Evolutionary conservation across 2,797 vertebrate genomes (phyloP).

Genomic region (Macrochelys suwanniensis): DNA sequence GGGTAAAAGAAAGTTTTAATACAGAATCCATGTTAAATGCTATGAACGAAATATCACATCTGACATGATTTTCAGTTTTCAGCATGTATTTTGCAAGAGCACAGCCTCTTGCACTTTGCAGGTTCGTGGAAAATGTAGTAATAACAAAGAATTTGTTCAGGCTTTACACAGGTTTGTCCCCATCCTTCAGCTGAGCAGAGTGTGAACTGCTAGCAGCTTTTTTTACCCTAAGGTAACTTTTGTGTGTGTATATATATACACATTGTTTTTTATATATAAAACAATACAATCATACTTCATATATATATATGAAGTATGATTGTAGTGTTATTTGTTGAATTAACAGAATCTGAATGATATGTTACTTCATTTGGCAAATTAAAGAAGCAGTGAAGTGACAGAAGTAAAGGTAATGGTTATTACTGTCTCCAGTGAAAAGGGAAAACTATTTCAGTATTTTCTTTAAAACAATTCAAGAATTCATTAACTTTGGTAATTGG

Average conservation of each 20-base stretch:
- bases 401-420: background rate
- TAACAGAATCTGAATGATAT: background rate
- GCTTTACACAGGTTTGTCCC: background rate
- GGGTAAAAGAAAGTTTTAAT: background rate
- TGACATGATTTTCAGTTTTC: background rate
- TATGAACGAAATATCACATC: background rate
- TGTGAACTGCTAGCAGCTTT: background rate
- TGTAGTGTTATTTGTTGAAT: constrained; percentile 5
- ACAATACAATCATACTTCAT: too few species aligned
- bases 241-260: background rate
- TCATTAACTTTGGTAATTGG: constrained; percentile 10
- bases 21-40: background rate
- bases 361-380: background rate
- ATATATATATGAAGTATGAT: background rate
- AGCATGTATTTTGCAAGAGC: background rate
- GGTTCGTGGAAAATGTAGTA: background rate
- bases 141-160: background rate
- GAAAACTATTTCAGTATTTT: constrained; percentile 1
- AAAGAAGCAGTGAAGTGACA: constrained; percentile 15
- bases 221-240: background rate
- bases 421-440: constrained; percentile 7
- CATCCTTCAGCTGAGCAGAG: background rate
- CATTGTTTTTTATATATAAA: background rate
- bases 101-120: background rate
- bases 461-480: background rate